Evolutionary conservation across 1,140 invertebrate genomes (phyloP), one percentile per base, ranked within the genome.

Genomic region (Teleopsis dalmanni): DNA sequence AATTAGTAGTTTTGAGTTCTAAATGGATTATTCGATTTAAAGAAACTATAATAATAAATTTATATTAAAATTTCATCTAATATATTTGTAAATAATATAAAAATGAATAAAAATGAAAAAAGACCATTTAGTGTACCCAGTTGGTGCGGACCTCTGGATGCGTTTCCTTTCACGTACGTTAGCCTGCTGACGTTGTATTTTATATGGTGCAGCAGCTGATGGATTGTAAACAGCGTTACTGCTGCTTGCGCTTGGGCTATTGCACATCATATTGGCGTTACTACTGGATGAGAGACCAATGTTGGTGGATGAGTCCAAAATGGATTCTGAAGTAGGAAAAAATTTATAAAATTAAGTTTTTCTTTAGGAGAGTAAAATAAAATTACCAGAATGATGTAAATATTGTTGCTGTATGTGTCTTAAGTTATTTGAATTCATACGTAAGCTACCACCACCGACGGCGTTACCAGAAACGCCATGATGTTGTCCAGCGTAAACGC

Each of bases 161-260:
- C 94, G 80, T 77, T 93, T 92, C 59, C 93, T 78, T 76, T 98
- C 94, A 33, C 94, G 78, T 42, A 95, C 87, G 73, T 93, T 95
- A 29, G 92, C 91, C 3, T 91, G 88, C 56, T 91, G 88, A 49
- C 90, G 76, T 67, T 92, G 89, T 35, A 91, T 85, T 57, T 89
- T 79, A 72, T 91, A 91, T 1, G 85, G 88, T 6, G 85, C 86
- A 0, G 85, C 83, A 11, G 79, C 78, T 4, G 85, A 87, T 1
- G 85, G 45, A 10, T 21, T 22, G 26, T 48, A 44, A n/a, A 37
- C 37, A 8, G 42, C 35, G 23, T 22, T 48, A 34, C 55, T 65
- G 45, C 63, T 63, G 29, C 53, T 66, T 23, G 62, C 57, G 47
- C 55, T 62, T 13, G 65, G 65, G 51, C 65, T 68, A 27, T 65